A percentile compares a stretch with the other conserved stretches of the same genome.
Conservation (phyloP, 2,888 invertebrate genomes). For the Habroteleia sp. region DNA sequence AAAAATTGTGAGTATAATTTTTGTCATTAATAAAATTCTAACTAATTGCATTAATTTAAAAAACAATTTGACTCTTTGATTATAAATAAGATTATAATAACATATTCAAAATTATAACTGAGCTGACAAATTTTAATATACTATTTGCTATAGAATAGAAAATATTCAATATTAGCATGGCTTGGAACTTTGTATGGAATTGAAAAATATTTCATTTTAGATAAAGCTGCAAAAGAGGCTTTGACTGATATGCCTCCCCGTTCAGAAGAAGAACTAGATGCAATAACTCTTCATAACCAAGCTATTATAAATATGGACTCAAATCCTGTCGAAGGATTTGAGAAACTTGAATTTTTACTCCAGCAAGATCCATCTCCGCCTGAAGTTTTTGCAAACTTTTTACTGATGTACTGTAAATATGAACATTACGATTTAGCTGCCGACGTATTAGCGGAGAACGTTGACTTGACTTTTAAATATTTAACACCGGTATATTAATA, state of each 20-base stretch:
- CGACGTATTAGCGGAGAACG: conserved; percentile 98
- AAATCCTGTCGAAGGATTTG: conserved; percentile 95
- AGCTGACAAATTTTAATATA: too few relatives aligned
- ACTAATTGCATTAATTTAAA: too few relatives aligned
- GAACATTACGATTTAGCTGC: conserved; percentile 99
- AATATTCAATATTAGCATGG: too few relatives aligned
- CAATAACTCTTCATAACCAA: conserved; percentile 98
- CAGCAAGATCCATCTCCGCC: conserved; percentile 98
- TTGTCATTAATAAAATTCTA: background rate
- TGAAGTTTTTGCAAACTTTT: conserved; percentile 97
- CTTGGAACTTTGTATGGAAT: too few relatives aligned
- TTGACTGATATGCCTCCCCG: conserved; percentile 95
- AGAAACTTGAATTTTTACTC: conserved; percentile 95
- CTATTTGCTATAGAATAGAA: too few relatives aligned
- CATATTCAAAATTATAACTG: too few relatives aligned
- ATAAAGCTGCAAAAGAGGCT: conserved; percentile 92
- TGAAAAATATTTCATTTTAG: conserved; percentile 78
- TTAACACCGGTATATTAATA: conserved; percentile 87
- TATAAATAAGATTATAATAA: too few relatives aligned
- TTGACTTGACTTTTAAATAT: conserved; percentile 97
- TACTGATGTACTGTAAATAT: conserved; percentile 97
- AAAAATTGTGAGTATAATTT: conserved; percentile 85
- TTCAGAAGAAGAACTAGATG: conserved; percentile 98
- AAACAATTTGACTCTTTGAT: too few relatives aligned
- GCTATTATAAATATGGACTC: conserved; percentile 94